These are phyloP conservation scores for Drosophila anomalata DNA, from an alignment of 2,888 invertebrate species.

Conservation along the genomic window DNA sequence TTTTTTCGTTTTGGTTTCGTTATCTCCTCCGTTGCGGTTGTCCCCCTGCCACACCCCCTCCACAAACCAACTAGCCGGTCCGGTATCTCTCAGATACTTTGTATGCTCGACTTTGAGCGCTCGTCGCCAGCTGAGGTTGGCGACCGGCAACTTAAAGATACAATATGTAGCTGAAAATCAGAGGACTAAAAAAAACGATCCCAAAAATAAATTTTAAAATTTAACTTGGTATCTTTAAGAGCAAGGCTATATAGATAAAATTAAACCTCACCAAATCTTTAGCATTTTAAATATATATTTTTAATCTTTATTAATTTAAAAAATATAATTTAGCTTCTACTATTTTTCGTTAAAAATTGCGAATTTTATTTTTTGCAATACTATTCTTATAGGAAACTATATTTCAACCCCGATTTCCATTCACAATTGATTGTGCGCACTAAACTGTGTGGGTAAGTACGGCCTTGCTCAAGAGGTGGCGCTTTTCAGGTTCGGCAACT, in stretches of 20 bases:
- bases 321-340: background rate
- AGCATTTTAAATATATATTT: background rate
- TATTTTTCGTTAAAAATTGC: background rate
- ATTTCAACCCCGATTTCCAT: conserved; percentile 40
- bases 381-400: conserved; percentile 55
- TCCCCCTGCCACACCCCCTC: conserved; percentile 15
- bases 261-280: background rate
- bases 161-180: background rate
- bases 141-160: conserved; percentile 1
- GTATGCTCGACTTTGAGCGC: conserved; percentile 32
- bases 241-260: background rate
- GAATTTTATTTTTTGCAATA: background rate
- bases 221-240: background rate
- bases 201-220: background rate
- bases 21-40: conserved; percentile 49
- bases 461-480: conserved; percentile 62
- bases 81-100: conserved; percentile 44
- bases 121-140: conserved; percentile 45
- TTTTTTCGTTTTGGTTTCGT: conserved; percentile 31
- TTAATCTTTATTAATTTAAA: background rate
- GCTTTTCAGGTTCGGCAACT: conserved; percentile 43
- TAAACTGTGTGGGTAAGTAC: background rate
- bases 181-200: background rate
- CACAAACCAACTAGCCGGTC: background rate
- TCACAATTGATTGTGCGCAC: conserved; percentile 57